Evolutionary conservation across 1,140 invertebrate genomes (phyloP), one percentile per base, ranked within the genome.

Genomic region (Atta cephalotes): DNA sequence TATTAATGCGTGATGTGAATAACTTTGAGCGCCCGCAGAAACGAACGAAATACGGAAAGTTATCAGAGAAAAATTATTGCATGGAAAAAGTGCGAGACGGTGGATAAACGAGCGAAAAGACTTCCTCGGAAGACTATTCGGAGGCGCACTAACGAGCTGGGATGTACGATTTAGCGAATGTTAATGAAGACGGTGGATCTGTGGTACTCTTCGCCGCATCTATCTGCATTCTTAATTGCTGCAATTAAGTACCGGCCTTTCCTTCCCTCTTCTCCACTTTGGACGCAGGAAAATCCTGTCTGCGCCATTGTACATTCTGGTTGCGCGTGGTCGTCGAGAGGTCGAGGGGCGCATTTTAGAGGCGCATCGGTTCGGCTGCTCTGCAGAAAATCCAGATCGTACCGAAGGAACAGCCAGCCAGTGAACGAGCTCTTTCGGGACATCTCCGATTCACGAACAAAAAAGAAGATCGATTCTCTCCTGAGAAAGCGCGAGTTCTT

Each of bases 161-260:
- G 58, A 60, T 86, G 72, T 81, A 70, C 84, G 84, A 77, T 89
- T 81, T 84, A 87, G 77, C 85, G 85, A 49, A 49, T 79, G 85
- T 89, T 84, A 87, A 90, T 35, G 85, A 90, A 89, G 71, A 90
- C 88, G 71, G 88, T 49, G 62, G 74, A 58, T 85, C 72, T 70
- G 62, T 78, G 82, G 66, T 88, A 63, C 82, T 74, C 74, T 60
- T 62, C 72, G 78, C 72, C 72, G 81, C 86, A 89, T 90, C 88
- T 63, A 65, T 89, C 82, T 87, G 87, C 79, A 35, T 72, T 63
- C 58, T 89, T 89, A 89, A 89, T 90, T 87, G 79, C 86, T 81
- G 74, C 76, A 90, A 89, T 87, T 90, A 71, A 56, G 53, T 62
- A 35, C 89, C 60, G 45, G 4, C 28, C 60, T 12, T 45, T 14